Evolutionary conservation across 2,797 vertebrate genomes (phyloP).

Genomic region (Champsocephalus gunnari): DNA sequence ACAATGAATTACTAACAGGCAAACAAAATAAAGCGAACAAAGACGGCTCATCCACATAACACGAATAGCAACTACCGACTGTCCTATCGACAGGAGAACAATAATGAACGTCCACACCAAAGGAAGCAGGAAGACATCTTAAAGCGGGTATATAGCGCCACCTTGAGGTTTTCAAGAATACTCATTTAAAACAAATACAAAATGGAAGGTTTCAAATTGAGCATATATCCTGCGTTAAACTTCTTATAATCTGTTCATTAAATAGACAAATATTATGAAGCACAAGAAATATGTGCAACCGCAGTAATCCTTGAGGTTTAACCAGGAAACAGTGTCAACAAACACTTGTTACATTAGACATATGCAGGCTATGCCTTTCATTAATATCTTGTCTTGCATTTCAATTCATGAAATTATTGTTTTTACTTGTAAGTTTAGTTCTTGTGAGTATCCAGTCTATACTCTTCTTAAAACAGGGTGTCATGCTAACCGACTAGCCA

Average conservation of each 20-base stretch:
- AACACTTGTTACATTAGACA: not conserved
- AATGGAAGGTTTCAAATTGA: not conserved
- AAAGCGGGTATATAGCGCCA: conserved; percentile 45
- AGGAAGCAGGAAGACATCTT: not conserved
- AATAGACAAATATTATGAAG: not conserved
- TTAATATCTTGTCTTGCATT: not conserved
- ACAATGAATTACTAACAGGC: not conserved
- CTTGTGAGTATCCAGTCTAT: not conserved
- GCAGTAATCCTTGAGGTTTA: not conserved
- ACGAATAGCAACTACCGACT: not conserved
- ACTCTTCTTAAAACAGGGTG: too few relatives aligned
- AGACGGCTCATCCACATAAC: not conserved
- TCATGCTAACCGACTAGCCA: too few relatives aligned
- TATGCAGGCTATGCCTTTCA: too few relatives aligned
- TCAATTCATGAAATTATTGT: not conserved
- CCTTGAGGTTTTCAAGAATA: conserved; percentile 31
- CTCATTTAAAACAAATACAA: not conserved
- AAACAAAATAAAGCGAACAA: not conserved
- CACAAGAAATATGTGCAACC: not conserved
- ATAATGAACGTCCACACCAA: conserved; percentile 3
- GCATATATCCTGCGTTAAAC: too few relatives aligned
- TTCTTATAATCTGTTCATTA: too few relatives aligned
- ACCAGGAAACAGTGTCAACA: not conserved
- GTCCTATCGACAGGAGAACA: not conserved
- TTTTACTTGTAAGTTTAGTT: not conserved